Percentiles rank a stretch among this genome's conserved stretches.
Evolutionary conservation across 2,113 vertebrate species (phyloP).

Genomic region (Platysternon megacephalum): DNA sequence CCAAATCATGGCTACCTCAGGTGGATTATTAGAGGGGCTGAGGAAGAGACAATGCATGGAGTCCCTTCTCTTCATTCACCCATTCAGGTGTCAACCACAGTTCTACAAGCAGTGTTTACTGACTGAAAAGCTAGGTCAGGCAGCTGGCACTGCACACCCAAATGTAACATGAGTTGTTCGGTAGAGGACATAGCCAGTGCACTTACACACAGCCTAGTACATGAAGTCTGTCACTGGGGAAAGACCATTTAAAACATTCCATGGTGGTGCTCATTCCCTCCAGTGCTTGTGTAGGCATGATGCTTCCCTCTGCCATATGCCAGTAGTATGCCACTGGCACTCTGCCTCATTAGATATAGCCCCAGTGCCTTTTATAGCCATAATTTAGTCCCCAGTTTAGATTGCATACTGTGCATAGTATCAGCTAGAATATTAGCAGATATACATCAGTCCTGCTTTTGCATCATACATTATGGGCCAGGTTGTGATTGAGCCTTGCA

Average conservation of each 20-base stretch:
- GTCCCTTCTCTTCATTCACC: background rate
- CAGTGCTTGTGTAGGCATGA: background rate
- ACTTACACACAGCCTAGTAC: background rate
- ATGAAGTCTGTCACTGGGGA: background rate
- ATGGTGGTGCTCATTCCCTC: background rate
- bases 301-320: background rate
- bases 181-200: background rate
- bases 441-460: background rate
- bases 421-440: background rate
- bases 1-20: background rate
- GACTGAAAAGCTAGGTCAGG: background rate
- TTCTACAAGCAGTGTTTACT: background rate
- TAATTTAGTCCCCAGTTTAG: background rate
- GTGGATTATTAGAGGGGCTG: background rate
- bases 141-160: background rate
- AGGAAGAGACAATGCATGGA: fast-evolving
- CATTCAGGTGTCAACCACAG: background rate
- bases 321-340: background rate
- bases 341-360: fast-evolving
- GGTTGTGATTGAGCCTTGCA: background rate
- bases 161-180: background rate
- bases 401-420: fast-evolving
- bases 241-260: background rate
- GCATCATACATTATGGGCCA: background rate
- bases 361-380: background rate